Evolutionary conservation across 2,113 vertebrate species (phyloP), one percentile per base, ranked within the genome.

Genomic region (Miniopterus natalensis): DNA sequence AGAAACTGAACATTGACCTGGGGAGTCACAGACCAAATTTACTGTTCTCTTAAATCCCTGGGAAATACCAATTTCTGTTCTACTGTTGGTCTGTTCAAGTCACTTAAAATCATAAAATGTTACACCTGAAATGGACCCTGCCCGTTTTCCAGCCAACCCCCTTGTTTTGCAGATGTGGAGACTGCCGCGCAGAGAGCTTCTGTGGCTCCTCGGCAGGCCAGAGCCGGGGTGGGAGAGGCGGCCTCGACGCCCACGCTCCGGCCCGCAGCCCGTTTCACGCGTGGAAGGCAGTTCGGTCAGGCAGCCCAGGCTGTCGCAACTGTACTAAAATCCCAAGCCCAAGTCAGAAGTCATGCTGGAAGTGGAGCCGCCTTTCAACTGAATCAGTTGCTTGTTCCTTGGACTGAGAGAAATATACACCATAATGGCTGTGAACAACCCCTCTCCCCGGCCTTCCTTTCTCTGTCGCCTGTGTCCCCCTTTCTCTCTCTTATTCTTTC

Each of bases 101-200:
- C 63, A 87, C 25, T 83, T 96, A 92, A 90, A 89, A 87, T 79
- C 17, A 51, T 23, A 84, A 94, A 92, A 71, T 27, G 18, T 65
- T 53, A 14, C 20, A 70, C 42, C 61, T 59, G 31, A 95, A 95
- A 73, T 83, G 9, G 27, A 94, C 11, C 73, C 45, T 84, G 8
- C 63, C 83, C 31, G 49, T 49, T 9, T 83, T 83, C 21, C 27
- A 88, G n/a, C 45, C 27, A 74, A 74, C 18, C 23, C 68, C 15
- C 18, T 87, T 79, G 18, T 61, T 90, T 84, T 29, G 79, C 36
- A 63, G 13, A 95, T 42, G n/a, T 84, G 47, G 40, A 80, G 91
- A 66, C 73, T 55, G 57, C 92, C 55, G 74, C 2, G 21, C 18
- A 51, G 25, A 84, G 40, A 77, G 6, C 3, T 36, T 29, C 40